Evolutionary conservation across 2,888 invertebrate genomes (phyloP), one percentile per base, ranked within the genome.

Genomic region (Chironomus tentans): DNA sequence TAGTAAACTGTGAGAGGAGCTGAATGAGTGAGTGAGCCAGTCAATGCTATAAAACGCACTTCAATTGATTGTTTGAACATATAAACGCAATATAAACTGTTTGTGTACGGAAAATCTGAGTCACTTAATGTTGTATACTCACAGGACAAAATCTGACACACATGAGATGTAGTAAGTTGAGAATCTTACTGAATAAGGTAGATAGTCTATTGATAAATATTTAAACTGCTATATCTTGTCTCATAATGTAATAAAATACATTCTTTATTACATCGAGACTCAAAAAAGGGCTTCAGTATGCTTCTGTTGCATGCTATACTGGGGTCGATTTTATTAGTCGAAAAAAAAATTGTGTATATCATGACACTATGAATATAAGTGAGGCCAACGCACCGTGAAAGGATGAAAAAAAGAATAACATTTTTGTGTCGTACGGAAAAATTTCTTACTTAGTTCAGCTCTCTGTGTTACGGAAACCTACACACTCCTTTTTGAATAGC

Each of bases 171-270:
- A 18, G 56, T 56, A 15, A 56, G 56, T n/a, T n/a, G n/a, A 13
- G 48, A n/a, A 13, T 48, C 48, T 48, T 48, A 48, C 15, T 56
- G 15, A 56, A 56, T 18, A 18, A 56, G 56, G 15, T 7, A 15
- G 15, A 56, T n/a, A 48, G 71, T 50, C 71, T 22, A 56, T 56
- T 71, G 71, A 71, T 71, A 71, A 71, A 71, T 71, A 71, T 71
- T 71, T 71, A 71, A 71, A 71, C 21, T 50, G 70, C 47, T 70
- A 21, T 47, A 47, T 38, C 71, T 71, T 71, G 70, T 71, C 56
- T 21, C 56, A 65, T 65, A 24, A 21, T 24, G 71, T 71, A 50
- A 56, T 71, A 71, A 71, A 71, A 71, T 50, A 6, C 56, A 24
- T 61, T 71, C n/a, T 71, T 71, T 71, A 71, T 71, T 50, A 56